Percentiles rank a stretch among this genome's conserved stretches.
Conservation (phyloP, 1,140 invertebrate genomes). For the Saccostrea cuccullata region DNA sequence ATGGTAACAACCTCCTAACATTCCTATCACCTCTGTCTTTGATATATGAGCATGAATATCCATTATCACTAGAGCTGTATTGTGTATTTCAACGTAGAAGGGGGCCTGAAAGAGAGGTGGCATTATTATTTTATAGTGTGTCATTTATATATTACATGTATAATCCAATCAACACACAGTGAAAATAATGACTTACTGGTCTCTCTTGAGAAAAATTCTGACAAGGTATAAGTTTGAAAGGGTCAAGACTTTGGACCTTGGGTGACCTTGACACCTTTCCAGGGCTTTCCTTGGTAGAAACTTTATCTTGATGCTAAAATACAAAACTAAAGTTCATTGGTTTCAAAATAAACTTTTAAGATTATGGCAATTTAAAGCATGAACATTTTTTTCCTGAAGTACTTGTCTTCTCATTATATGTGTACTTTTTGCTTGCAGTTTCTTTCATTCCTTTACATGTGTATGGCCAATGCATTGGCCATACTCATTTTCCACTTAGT, state of each 20-base stretch:
- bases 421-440: constrained; percentile 72
- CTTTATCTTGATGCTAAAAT: constrained; percentile 62
- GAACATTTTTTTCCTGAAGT: constrained; percentile 73
- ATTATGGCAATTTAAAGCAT: constrained; percentile 46
- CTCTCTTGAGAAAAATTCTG: constrained; percentile 64
- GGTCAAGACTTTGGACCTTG: constrained; percentile 78
- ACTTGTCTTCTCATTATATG: constrained; percentile 68
- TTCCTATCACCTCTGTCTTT: constrained; percentile 86
- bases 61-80: constrained; percentile 83
- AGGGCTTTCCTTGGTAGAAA: constrained; percentile 26
- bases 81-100: constrained; percentile 81
- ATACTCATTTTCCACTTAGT: too few relatives aligned
- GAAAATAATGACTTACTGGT: constrained; percentile 57
- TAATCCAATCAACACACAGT: too few relatives aligned
- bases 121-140: too few relatives aligned
- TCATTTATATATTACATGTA: too few relatives aligned
- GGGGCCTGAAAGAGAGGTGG: constrained; percentile 81
- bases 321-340: neutral
- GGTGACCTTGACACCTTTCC: constrained; percentile 54
- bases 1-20: constrained; percentile 82
- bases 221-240: constrained; percentile 76
- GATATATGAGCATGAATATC: constrained; percentile 86
- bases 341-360: neutral
- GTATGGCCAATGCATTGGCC: constrained; percentile 50
- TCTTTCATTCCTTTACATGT: constrained; percentile 67